Conservation (phyloP, 2,888 invertebrate genomes). For the Agrotis puta region DNA sequence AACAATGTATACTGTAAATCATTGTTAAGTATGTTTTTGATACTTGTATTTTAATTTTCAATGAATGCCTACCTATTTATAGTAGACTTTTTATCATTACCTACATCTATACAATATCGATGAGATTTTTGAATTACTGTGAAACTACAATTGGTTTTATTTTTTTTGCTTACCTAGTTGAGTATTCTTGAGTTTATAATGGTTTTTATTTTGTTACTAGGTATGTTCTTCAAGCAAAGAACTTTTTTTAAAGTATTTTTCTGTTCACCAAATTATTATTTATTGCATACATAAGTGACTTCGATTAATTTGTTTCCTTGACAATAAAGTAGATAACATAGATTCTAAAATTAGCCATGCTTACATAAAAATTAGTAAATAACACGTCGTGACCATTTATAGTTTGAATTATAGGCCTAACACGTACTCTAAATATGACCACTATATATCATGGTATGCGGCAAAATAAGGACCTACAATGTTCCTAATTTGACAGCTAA, state of each 20-base stretch:
- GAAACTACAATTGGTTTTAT: constrained; percentile 35
- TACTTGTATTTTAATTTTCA: constrained; percentile 70
- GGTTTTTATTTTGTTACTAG: neutral
- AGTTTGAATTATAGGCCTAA: neutral
- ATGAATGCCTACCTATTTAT: constrained; percentile 64
- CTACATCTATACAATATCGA: constrained; percentile 50
- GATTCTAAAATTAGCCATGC: constrained; percentile 31
- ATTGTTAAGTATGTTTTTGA: constrained; percentile 66
- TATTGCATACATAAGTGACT: constrained; percentile 2
- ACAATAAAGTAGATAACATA: constrained; percentile 35
- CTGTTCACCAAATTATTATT: constrained; percentile 14
- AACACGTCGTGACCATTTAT: neutral
- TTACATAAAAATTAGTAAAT: constrained; percentile 16
- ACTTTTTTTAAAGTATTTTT: constrained; percentile 17
- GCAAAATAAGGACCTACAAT: constrained; percentile 18
- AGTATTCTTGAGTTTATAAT: constrained; percentile 25
- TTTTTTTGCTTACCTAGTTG: constrained; percentile 26
- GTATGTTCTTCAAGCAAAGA: neutral
- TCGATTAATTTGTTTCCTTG: constrained; percentile 21
- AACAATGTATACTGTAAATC: constrained; percentile 67
- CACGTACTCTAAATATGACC: constrained; percentile 11
- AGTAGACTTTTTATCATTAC: constrained; percentile 65
- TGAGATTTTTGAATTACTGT: constrained; percentile 54
- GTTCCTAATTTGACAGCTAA: constrained; percentile 43
- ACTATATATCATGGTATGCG: neutral